Percentiles rank a stretch among this genome's conserved stretches.
These are phyloP conservation scores for Tapera naevia DNA, from an alignment of 2,797 vertebrate genomes.

Conservation along the genomic window DNA sequence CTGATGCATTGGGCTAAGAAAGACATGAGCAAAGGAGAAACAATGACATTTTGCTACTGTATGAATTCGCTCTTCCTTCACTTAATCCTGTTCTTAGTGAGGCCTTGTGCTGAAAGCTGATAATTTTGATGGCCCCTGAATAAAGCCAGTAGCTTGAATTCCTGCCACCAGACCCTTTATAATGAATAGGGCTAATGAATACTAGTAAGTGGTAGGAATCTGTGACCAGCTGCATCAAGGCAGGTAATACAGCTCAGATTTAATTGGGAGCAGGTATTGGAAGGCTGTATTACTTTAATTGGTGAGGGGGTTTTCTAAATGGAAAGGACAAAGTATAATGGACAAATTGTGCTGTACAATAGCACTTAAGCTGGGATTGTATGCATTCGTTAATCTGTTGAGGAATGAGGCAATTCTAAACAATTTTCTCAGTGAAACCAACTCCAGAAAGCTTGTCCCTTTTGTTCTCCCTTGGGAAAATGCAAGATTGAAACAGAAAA, in stretches of 20 bases:
- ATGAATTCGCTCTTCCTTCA: constrained; percentile 77
- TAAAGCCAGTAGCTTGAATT: constrained; percentile 86
- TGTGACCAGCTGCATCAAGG: constrained; percentile 91
- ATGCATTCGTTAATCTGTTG: constrained; percentile 98
- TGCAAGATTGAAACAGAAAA: constrained; percentile 99
- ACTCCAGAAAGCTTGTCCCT: constrained; percentile 92
- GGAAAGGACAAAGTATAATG: constrained; percentile 99
- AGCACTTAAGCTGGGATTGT: constrained; percentile 91
- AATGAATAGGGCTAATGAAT: constrained; percentile 99
- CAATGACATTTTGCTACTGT: constrained; percentile 81
- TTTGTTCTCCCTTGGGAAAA: constrained; percentile 97
- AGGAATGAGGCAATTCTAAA: constrained; percentile 99
- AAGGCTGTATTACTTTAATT: constrained; percentile 98
- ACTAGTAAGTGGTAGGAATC: constrained; percentile 88
- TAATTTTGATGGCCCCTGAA: constrained; percentile 85
- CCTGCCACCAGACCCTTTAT: constrained; percentile 82
- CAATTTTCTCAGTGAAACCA: constrained; percentile 99
- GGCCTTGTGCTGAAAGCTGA: constrained; percentile 84
- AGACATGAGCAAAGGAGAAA: constrained; percentile 76
- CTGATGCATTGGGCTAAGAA: constrained; percentile 61
- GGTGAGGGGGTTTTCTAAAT: constrained; percentile 92
- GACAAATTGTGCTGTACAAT: constrained; percentile 98
- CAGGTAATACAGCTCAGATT: constrained; percentile 97
- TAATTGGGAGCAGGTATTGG: constrained; percentile 97
- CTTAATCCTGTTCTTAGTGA: constrained; percentile 81